A percentile compares a stretch with the other conserved stretches of the same genome.
Conservation (phyloP, 2,113 vertebrate species). For the Seriola quinqueradiata region DNA sequence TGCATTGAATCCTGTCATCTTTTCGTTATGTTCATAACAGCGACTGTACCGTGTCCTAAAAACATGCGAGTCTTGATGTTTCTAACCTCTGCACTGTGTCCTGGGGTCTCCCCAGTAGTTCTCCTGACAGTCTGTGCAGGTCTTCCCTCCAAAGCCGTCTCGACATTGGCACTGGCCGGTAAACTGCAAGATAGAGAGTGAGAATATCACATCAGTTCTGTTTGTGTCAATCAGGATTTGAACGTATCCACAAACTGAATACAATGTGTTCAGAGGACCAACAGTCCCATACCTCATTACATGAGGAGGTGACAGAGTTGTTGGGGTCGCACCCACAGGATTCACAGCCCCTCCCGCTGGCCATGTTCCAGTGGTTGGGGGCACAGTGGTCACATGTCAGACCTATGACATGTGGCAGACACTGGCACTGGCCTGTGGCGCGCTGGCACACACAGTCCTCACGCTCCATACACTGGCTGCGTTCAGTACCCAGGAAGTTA, state of each 20-base stretch:
- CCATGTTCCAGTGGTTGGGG: slow-evolving; percentile 95
- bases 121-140: slow-evolving; percentile 93
- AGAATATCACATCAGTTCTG: not conserved
- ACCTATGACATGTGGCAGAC: slow-evolving; percentile 90
- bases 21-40: not conserved
- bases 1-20: not conserved
- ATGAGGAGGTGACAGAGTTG: slow-evolving; percentile 87
- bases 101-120: slow-evolving; percentile 94
- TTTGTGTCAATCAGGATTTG: not conserved
- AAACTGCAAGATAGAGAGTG: slow-evolving; percentile 84
- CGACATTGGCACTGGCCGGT: slow-evolving; percentile 94
- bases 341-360: slow-evolving; percentile 89
- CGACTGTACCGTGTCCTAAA: not conserved
- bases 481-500: slow-evolving; percentile 90
- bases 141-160: slow-evolving; percentile 93
- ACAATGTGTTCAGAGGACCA: not conserved
- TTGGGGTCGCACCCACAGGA: slow-evolving; percentile 90
- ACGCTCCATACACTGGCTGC: slow-evolving; percentile 86
- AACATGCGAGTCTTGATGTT: not conserved
- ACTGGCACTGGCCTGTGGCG: slow-evolving; percentile 91
- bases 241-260: not conserved
- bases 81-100: slow-evolving; percentile 90
- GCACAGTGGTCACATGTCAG: slow-evolving; percentile 92
- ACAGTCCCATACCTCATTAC: slow-evolving; percentile 89
- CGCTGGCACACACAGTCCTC: slow-evolving; percentile 91